Conservation (phyloP, 2,797 vertebrate species). For the Thripadectes ignobilis region DNA sequence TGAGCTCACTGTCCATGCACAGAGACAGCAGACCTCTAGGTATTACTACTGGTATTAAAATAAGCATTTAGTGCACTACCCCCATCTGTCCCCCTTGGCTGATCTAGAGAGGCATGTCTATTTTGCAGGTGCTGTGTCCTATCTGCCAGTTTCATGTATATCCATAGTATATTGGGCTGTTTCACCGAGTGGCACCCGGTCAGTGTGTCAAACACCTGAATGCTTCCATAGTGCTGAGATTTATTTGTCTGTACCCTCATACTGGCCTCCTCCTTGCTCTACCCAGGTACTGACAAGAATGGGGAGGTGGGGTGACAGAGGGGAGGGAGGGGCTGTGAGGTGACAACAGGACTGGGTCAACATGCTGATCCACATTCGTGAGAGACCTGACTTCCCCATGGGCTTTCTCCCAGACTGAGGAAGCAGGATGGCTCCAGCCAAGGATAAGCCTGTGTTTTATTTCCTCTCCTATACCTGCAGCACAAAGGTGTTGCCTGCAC, state of each 20-base stretch:
- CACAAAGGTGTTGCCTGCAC: not conserved
- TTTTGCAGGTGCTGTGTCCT: fast-evolving
- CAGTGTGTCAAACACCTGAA: not conserved
- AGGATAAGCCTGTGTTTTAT: not conserved
- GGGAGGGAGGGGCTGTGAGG: not conserved
- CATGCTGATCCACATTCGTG: not conserved
- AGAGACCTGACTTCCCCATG: fast-evolving
- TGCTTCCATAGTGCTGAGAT: not conserved
- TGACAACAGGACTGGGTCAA: not conserved
- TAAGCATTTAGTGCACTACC: not conserved
- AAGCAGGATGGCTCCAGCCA: not conserved
- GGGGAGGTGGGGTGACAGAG: not conserved
- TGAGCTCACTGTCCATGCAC: not conserved
- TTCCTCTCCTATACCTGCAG: not conserved
- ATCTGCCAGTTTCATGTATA: fast-evolving
- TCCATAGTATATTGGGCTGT: not conserved
- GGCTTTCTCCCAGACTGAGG: not conserved
- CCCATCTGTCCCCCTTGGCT: too few relatives aligned
- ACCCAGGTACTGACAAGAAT: not conserved
- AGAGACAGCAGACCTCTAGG: not conserved
- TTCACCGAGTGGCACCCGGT: too few relatives aligned
- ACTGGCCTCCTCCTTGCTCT: not conserved
- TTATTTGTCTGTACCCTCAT: not conserved
- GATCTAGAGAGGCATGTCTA: not conserved
- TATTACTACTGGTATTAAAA: not conserved